phyloP scores from a whole-genome alignment of 1,140 invertebrate genomes.

The Ganaspis sp. region DNA sequence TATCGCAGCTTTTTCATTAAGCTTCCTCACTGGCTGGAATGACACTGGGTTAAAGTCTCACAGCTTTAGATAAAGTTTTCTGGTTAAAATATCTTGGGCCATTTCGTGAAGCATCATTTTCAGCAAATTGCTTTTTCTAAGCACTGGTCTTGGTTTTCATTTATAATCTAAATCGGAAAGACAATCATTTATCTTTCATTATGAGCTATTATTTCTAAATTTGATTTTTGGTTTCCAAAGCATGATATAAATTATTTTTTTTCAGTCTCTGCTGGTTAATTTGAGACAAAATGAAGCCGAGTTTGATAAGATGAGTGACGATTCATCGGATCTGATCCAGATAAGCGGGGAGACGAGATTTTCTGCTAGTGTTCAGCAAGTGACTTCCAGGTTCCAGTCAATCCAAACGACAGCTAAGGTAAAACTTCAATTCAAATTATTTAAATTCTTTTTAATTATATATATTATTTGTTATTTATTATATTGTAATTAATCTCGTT shows the following conservation, averaged over 20 bases:
- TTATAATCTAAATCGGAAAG: neutral
- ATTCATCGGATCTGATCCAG: constrained; percentile 91
- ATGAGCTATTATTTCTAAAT: constrained; percentile 32
- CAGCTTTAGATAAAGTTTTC: neutral
- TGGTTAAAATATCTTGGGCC: constrained; percentile 14
- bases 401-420: constrained; percentile 94
- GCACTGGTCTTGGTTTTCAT: neutral
- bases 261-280: constrained; percentile 84
- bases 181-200: neutral
- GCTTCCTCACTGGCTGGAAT: neutral
- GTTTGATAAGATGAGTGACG: constrained; percentile 91
- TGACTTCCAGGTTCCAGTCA: constrained; percentile 93
- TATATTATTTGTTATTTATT: too few relatives aligned
- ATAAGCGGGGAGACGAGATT: constrained; percentile 92
- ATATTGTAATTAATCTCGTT: too few relatives aligned
- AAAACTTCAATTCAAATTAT: constrained; percentile 57
- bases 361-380: constrained; percentile 93
- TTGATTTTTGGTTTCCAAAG: constrained; percentile 37
- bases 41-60: constrained; percentile 3
- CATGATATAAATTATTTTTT: constrained; percentile 53
- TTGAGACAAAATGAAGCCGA: constrained; percentile 90
- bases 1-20: neutral
- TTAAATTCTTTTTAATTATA: constrained; percentile 17
- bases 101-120: constrained; percentile 32
- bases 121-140: constrained; percentile 31